Conservation (phyloP, 2,113 vertebrate genomes). For the Pluvianellus socialis region DNA sequence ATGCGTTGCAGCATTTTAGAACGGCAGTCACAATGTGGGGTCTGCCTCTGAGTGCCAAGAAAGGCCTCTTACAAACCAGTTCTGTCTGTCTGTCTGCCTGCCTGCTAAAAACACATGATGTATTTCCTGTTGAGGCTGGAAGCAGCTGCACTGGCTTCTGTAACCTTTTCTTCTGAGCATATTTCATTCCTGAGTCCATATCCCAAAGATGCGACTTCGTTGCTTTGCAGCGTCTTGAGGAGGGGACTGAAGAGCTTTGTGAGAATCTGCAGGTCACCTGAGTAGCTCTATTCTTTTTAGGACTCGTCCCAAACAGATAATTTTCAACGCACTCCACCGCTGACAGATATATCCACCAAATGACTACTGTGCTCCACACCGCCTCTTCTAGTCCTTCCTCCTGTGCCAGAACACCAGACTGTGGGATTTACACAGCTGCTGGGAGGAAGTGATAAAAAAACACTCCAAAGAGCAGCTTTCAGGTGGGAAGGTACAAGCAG, state of each 20-base stretch:
- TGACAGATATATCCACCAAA: constrained; percentile 10
- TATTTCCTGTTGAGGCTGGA: neutral
- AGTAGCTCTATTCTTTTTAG: neutral
- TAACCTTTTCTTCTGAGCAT: neutral
- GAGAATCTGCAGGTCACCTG: neutral
- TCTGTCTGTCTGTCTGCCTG: neutral
- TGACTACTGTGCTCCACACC: neutral
- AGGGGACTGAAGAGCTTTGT: neutral
- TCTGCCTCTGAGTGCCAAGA: neutral
- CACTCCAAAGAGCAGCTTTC: constrained; percentile 24
- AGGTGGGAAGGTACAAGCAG: constrained; percentile 26
- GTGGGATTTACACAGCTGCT: constrained; percentile 38
- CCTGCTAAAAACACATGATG: neutral
- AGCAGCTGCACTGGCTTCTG: neutral
- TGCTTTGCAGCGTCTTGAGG: neutral
- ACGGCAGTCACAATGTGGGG: neutral
- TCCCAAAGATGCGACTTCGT: neutral
- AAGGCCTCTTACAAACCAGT: neutral
- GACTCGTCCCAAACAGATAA: neutral
- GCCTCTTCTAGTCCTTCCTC: neutral
- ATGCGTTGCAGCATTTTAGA: neutral
- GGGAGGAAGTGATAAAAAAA: constrained; percentile 27
- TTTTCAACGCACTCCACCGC: neutral
- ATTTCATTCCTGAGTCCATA: neutral
- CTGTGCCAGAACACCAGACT: neutral